Evolutionary conservation across 2,113 vertebrate genomes (phyloP), one percentile per base, ranked within the genome.

Genomic region (Sinocyclocheilus maitianheensis): DNA sequence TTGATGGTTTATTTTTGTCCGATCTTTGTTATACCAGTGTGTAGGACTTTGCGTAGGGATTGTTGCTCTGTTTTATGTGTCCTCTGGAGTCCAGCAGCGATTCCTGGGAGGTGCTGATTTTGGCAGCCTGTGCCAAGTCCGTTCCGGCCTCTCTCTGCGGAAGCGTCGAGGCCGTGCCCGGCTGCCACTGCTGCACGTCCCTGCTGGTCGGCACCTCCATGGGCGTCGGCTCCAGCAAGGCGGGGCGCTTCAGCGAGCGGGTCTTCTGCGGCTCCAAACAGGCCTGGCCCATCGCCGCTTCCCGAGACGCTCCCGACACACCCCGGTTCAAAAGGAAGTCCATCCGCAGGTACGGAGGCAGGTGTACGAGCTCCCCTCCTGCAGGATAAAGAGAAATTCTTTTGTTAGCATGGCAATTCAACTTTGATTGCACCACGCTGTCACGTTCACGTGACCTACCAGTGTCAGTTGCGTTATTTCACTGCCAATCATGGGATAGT

Each of bases 61-160:
- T 99, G 96, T 96, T 99, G 91, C 96, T 98, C 91, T 95, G 95
- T 97, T 99, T 99, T 93, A 98, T 95, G 91, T 99, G 98, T 95
- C 97, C 98, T 95, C 98, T 95, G 87, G 98, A 98, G 96, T 99
- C 98, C 90, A 99, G 97, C 94, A 99, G 95, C 0, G 98, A 99
- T 95, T 99, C 98, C 93, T 99, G 98, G 90, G 98, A 99, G 93
- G 97, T 99, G 96, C 98, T 99, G 95, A 99, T 97, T 94, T 99
- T 99, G 90, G 97, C 97, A 87, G 97, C 97, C 95, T 99, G 98
- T 93, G 96, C 96, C 87, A 98, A 95, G 95, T 99, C 98, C 62
- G 88, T 87, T 24, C 97, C 96, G 55, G 95, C 96, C 94, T 99
- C 98, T 88, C 98, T 96, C 95, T 97, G 98, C 92, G 98, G 98